These are phyloP conservation scores for Fragum whitleyi DNA, from an alignment of 2,888 invertebrate genomes.

Conservation along the genomic window DNA sequence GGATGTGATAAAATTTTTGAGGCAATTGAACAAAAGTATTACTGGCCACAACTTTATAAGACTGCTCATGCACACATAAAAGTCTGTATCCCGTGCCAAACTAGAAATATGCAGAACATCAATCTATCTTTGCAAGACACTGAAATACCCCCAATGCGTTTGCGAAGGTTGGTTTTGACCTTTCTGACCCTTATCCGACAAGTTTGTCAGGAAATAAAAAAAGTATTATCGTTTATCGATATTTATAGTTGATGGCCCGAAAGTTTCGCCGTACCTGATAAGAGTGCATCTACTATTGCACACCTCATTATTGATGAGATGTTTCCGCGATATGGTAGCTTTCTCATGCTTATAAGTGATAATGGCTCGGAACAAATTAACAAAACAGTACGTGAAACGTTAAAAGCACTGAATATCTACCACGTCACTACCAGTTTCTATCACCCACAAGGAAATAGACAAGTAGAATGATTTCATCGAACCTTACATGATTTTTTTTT, in stretches of 20 bases:
- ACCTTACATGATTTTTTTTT: constrained; percentile 37
- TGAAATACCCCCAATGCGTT: constrained; percentile 58
- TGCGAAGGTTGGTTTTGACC: constrained; percentile 41
- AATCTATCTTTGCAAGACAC: constrained; percentile 49
- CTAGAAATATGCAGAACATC: constrained; percentile 7
- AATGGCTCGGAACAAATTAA: constrained; percentile 48
- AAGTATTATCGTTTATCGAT: constrained; percentile 36
- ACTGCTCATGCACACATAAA: constrained; percentile 15
- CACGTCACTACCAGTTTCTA: constrained; percentile 55
- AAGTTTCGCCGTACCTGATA: constrained; percentile 49
- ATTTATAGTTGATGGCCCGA: constrained; percentile 42
- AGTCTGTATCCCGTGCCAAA: constrained; percentile 39
- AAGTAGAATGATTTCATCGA: constrained; percentile 45
- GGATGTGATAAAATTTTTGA: constrained; percentile 47
- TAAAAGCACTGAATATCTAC: constrained; percentile 39
- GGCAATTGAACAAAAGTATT: constrained; percentile 47
- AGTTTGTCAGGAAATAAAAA: constrained; percentile 44
- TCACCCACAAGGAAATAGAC: constrained; percentile 40
- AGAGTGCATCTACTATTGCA: constrained; percentile 31
- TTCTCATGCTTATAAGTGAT: constrained; percentile 37
- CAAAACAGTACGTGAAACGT: constrained; percentile 21
- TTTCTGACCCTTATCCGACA: constrained; percentile 48
- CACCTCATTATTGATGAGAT: constrained; percentile 12
- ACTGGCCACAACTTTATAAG: constrained; percentile 44
- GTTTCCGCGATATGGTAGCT: constrained; percentile 20